Percentiles rank a stretch among this genome's conserved stretches.
phyloP scores from a whole-genome alignment of 2,113 vertebrate genomes.

The Paradisaea rubra region DNA sequence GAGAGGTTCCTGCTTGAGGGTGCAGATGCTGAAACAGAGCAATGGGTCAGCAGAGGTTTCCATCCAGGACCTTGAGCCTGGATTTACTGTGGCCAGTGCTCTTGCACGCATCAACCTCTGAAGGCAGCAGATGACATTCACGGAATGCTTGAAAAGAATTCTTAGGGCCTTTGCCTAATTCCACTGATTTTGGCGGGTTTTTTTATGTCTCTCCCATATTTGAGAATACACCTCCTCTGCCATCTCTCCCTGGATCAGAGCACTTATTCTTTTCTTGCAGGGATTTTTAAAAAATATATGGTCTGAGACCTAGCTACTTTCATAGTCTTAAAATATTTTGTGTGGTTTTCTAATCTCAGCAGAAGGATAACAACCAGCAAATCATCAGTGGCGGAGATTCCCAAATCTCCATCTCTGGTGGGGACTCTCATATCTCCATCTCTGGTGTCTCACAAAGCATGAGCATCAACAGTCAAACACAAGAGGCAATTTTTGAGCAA shows the following conservation, averaged over 20 bases:
- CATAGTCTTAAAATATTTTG: fast-evolving
- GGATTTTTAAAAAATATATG: fast-evolving
- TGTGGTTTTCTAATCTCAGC: fast-evolving
- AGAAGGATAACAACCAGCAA: not conserved
- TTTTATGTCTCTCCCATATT: no score
- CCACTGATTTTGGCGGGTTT: no score
- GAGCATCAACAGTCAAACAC: not conserved
- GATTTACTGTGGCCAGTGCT: no score
- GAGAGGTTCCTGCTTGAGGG: no score
- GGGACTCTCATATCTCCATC: not conserved
- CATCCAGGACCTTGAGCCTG: no score
- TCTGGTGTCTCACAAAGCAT: not conserved
- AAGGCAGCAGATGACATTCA: no score
- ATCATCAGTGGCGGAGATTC: not conserved
- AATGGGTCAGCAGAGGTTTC: no score
- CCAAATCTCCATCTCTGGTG: not conserved
- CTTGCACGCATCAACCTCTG: no score
- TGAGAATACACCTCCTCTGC: no score
- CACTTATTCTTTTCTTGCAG: fast-evolving
- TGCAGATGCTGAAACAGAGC: no score
- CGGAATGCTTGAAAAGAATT: no score
- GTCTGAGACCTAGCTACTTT: fast-evolving
- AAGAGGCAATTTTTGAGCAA: conserved; percentile 4
- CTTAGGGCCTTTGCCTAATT: fast-evolving
- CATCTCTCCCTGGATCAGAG: no score